Evolutionary conservation across 2,113 vertebrate species (phyloP).

Genomic region (Centropristis striata): DNA sequence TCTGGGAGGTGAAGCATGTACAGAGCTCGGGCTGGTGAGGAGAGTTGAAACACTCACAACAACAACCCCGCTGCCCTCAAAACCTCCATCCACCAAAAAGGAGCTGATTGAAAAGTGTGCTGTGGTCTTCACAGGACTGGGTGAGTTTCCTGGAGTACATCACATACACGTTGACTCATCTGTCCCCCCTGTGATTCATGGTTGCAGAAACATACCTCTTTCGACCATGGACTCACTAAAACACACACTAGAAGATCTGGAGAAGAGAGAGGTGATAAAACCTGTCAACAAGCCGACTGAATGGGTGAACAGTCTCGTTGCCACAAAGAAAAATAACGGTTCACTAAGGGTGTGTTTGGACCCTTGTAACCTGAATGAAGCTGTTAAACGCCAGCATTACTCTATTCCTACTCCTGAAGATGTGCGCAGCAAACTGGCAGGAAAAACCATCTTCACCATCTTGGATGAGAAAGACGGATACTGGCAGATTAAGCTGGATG

Average conservation of each 20-base stretch:
- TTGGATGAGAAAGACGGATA: no score
- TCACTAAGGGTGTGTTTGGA: no score
- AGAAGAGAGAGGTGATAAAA: no score
- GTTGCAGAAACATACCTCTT: background rate
- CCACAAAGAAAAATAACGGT: no score
- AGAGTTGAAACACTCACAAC: background rate
- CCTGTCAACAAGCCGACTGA: no score
- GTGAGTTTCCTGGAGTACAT: constrained; percentile 4
- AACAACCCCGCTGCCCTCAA: background rate
- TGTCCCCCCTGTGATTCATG: background rate
- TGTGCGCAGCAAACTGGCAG: background rate
- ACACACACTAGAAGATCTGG: no score
- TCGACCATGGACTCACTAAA: background rate
- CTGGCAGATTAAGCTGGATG: constrained; percentile 32
- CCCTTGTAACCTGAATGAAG: background rate
- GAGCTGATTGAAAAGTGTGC: background rate
- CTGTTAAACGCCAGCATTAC: constrained; percentile 5
- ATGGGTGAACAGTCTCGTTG: no score
- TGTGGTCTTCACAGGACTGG: constrained; percentile 15
- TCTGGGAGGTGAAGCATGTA: constrained; percentile 5
- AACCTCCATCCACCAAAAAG: constrained; percentile 14
- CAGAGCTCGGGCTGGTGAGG: background rate
- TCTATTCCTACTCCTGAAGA: constrained; percentile 17
- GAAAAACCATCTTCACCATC: constrained; percentile 32
- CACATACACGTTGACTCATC: background rate